A percentile compares a stretch with the other conserved stretches of the same genome.
phyloP scores from a whole-genome alignment of 2,888 invertebrate genomes.

The Malthinus seriepunctatus region DNA sequence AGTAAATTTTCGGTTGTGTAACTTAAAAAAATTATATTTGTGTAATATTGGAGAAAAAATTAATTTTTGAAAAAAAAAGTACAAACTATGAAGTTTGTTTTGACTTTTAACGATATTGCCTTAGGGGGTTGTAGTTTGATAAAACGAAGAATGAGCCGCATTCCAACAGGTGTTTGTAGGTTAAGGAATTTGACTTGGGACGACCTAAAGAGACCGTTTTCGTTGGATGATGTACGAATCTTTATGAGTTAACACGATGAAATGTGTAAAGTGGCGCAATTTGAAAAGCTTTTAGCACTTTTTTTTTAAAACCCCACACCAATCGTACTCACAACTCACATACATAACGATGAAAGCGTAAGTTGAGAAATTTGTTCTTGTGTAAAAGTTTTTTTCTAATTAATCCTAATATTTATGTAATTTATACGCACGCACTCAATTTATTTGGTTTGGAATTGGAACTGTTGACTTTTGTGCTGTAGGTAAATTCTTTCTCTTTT shows the following conservation, averaged over 20 bases:
- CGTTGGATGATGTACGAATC: constrained; percentile 32
- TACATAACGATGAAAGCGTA: neutral
- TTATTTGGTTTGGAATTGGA: no score
- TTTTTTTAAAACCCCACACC: neutral
- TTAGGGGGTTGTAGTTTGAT: constrained; percentile 41
- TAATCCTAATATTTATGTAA: no score
- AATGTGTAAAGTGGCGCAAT: constrained; percentile 10
- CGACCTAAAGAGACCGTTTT: constrained; percentile 40
- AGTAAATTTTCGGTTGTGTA: no score
- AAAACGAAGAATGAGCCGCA: constrained; percentile 52
- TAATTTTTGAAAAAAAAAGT: neutral
- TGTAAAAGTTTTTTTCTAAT: no score
- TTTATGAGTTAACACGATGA: constrained; percentile 7
- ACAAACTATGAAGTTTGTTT: neutral
- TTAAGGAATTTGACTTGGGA: constrained; percentile 53
- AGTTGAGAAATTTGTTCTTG: neutral
- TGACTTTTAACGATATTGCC: constrained; percentile 43
- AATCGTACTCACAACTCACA: no score
- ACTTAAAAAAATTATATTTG: no score
- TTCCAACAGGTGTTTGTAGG: constrained; percentile 55
- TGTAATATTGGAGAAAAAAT: no score
- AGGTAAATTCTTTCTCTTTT: no score
- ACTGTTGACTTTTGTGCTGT: no score
- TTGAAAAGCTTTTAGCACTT: constrained; percentile 10
- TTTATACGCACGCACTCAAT: no score